Base-by-base conservation (phyloP, 2,113 vertebrate genomes). In the Stictonetta naevosa region DNA sequence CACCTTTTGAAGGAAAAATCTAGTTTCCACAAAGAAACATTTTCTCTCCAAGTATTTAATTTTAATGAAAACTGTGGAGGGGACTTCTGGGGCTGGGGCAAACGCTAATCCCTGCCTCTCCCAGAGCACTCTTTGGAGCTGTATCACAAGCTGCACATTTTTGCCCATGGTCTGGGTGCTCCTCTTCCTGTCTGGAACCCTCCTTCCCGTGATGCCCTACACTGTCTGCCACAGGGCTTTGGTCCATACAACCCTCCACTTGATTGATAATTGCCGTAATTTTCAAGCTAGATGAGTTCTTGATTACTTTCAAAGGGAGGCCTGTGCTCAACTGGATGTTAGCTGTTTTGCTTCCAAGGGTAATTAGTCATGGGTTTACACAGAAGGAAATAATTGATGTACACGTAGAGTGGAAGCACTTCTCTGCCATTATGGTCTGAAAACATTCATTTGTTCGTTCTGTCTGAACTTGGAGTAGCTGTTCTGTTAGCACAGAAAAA, bases 301-400 rank as follows among this genome's bases (percentile, higher is more conserved):
- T 96, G 88, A 83, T 94, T 95, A 76, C 91, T 76, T 96, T 94
- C 90, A 94, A 94, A 86, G 83, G 77, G 48, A 75, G 86, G 88
- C 69, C 80, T 88, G 85, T 75, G n/a, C 66, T 93, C 44, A 8
- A 82, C 69, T 92, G 72, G n/a, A 90, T 96, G 74, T 79, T 93
- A 94, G 88, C 88, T 89, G 26, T 92, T 96, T 93, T 94, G 64
- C 66, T 96, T 96, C 95, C 88, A 91, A 95, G 92, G 31, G 44
- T 94, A 94, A 93, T 96, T 94, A 96, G 86, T 84, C 80, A 91
- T 76, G 88, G 73, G 62, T 95, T 94, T 93, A 96, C 96, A 96
- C 26, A 95, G 92, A 79, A 76, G 69, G 86, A 83, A 92, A 86
- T 96, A 93, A 95, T 94, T 94, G 85, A 94, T 88, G 76, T 88